phyloP scores from a whole-genome alignment of 2,113 vertebrate genomes.

The Apodemus speciosus region DNA sequence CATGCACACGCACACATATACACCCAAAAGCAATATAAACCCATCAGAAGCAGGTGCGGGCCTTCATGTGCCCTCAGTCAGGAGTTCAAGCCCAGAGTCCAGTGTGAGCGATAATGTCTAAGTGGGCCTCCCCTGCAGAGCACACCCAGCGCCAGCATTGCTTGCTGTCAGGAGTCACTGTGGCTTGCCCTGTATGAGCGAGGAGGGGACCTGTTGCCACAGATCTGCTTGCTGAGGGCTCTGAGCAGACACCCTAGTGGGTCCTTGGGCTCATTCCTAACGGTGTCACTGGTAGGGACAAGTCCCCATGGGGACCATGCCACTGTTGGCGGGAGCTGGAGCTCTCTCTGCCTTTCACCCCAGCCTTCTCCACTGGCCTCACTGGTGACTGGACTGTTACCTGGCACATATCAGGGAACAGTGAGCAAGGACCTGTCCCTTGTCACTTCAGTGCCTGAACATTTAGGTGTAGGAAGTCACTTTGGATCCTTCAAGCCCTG shows the following conservation, averaged over 20 bases:
- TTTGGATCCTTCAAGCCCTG: background rate
- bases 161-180: background rate
- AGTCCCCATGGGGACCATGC: background rate
- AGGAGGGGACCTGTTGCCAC: background rate
- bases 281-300: accelerated
- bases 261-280: background rate
- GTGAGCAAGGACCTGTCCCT: background rate
- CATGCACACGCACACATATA: background rate
- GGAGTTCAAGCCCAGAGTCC: background rate
- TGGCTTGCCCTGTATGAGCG: background rate
- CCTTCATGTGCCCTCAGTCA: accelerated
- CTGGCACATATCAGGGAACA: background rate
- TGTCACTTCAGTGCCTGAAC: accelerated
- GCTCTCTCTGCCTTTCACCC: accelerated
- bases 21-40: background rate
- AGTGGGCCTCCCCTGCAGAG: background rate
- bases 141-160: accelerated
- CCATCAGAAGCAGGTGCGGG: background rate
- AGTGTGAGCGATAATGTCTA: background rate
- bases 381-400: background rate
- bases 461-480: background rate
- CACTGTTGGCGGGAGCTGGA: background rate
- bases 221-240: background rate
- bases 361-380: accelerated
- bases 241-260: accelerated